phyloP scores from a whole-genome alignment of 2,888 invertebrate species.

The Eristalis pertinax region DNA sequence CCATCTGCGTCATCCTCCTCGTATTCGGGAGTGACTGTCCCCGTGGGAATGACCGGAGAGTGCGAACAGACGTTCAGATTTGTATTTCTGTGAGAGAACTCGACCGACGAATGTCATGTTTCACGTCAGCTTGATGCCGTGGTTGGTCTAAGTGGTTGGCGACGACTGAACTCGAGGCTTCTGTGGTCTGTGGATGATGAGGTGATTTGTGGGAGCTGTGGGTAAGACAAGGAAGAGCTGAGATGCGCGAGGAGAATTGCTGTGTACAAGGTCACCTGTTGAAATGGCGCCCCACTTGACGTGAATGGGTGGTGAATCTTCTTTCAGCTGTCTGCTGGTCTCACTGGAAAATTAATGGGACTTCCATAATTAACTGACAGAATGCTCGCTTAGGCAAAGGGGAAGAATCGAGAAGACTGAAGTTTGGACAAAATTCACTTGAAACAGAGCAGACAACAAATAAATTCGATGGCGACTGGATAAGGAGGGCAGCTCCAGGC shows the following conservation, averaged over 20 bases:
- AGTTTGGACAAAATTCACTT: conserved; percentile 22
- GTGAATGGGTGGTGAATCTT: no score
- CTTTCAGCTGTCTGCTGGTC: no score
- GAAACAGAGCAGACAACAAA: background rate
- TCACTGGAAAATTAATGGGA: no score
- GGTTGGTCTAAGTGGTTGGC: background rate
- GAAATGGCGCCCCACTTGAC: no score
- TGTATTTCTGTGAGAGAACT: conserved; percentile 1
- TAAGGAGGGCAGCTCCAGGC: no score
- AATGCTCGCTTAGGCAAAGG: no score
- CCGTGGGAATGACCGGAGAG: background rate
- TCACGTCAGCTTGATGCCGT: background rate
- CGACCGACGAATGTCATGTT: background rate
- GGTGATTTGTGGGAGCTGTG: background rate
- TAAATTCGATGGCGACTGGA: background rate
- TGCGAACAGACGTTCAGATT: background rate
- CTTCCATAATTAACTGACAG: no score
- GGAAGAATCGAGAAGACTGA: conserved; percentile 30
- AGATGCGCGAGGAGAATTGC: no score
- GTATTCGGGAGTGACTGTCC: background rate
- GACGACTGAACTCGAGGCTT: background rate
- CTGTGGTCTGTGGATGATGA: background rate
- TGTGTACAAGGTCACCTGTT: no score
- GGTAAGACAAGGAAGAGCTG: background rate
- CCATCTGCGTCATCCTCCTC: background rate